Conservation (phyloP, 2,797 vertebrate species). For the Phalanger gymnotis region DNA sequence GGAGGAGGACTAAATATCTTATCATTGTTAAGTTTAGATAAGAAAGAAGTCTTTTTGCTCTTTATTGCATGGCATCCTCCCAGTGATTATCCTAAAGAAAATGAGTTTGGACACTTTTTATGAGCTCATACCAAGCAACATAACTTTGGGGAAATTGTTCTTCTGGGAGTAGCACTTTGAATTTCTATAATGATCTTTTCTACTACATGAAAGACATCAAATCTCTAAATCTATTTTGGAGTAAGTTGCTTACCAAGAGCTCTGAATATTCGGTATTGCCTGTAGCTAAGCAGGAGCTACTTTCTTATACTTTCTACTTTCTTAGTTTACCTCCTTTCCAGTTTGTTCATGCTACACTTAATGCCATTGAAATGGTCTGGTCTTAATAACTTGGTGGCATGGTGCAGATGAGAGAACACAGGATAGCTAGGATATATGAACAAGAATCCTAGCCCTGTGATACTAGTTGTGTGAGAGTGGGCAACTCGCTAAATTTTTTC, state of each 20-base stretch:
- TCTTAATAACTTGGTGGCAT: not conserved
- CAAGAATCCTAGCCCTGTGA: not conserved
- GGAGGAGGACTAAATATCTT: not conserved
- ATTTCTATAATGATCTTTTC: not conserved
- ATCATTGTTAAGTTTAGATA: not conserved
- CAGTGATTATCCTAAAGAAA: slow-evolving; percentile 9
- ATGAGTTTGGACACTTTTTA: slow-evolving; percentile 15
- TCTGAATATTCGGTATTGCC: not conserved
- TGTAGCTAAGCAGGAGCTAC: not conserved
- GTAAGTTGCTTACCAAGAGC: not conserved
- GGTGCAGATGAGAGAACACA: not conserved
- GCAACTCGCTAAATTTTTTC: not conserved
- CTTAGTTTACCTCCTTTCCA: not conserved
- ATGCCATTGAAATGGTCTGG: not conserved
- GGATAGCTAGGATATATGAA: not conserved
- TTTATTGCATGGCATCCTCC: slow-evolving; percentile 7
- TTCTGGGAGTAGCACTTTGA: slow-evolving; percentile 7
- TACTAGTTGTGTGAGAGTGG: not conserved
- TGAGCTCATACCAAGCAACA: slow-evolving; percentile 6
- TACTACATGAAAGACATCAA: not conserved
- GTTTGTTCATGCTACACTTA: not conserved
- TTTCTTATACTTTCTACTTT: not conserved
- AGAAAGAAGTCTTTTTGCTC: not conserved
- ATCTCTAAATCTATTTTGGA: not conserved
- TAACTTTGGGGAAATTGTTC: slow-evolving; percentile 26